Base-by-base conservation (phyloP, 2,888 invertebrate genomes). In the Zygogramma bicolorata region DNA sequence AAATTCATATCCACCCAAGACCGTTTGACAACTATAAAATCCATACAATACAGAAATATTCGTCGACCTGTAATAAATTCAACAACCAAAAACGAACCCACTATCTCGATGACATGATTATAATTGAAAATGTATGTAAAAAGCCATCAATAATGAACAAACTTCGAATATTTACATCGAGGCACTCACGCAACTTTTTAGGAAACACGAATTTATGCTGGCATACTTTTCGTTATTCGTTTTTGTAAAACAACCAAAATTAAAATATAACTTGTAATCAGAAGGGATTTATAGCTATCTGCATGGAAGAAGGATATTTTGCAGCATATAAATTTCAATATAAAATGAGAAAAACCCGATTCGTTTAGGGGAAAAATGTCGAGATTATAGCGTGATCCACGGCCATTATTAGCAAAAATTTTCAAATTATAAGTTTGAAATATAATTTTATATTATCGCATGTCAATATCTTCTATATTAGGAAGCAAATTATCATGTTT, bases 381-480 rank as follows among this genome's bases (percentile, higher is more conserved):
- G 76, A 75, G 76, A 78, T 70, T 71, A 73, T 84, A 79, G 85
- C 84, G 84, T 85, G 85, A 72, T 79, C 68, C 46, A 38, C 71
- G 75, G 81, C 81, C 84, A 80, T 85, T 85, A 84, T 81, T 80
- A 80, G 74, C 83, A 84, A 84, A 84, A 84, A 84, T 84, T 84
- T 84, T 81, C 82, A 84, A 84, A 84, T 84, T 84, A 84, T 82
- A 84, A 84, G 79, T 85, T 84, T 80, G 81, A 81, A 84, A 84
- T 81, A 81, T 83, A 84, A 84, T 84, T 84, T 84, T 82, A 83
- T 82, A 82, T 82, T 84, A 84, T 85, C 79, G 85, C 85, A 84
- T 85, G 85, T 84, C 84, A 82, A 84, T 84, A 84, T 82, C 81
- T 82, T 81, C 81, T 81, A 81, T 82, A 83, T 83, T 83, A 81